Evolutionary conservation across 2,888 invertebrate genomes (phyloP), one percentile per base, ranked within the genome.

Genomic region (Drosophila parthenogenetica): DNA sequence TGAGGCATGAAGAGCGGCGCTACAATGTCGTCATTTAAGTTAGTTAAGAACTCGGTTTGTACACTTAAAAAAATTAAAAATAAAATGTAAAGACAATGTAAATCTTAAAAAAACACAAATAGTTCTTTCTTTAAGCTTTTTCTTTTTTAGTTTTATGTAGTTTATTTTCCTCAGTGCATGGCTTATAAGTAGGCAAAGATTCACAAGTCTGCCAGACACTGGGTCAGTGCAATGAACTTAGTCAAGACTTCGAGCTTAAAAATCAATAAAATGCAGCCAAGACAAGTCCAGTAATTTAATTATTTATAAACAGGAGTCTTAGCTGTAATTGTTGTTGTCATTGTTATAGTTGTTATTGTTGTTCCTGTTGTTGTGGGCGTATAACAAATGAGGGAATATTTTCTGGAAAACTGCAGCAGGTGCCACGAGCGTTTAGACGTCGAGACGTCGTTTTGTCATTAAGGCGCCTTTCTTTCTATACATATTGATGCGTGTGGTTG

Each of bases 351-450:
- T 32, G 32, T 32, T 32, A n/a, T n/a, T 46, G 17, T 39, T 55
- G 29, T 55, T 29, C 22, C 54, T 58, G 51, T 53, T n/a, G 61
- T 22, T 19, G 35, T 25, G 25, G 42, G 22, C 42, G 57, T 40
- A 32, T 49, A 39, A 66, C 59, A 69, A 65, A 73, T 60, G 64
- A 61, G 51, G 51, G 64, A 54, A 69, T 14, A 57, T 69, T 72
- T 81, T 72, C 68, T 51, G 67, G 64, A 75, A 68, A 81, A 77
- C 62, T 72, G 77, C 79, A 57, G 81, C 82, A 85, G 81, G 82
- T 84, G 81, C 81, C 62, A 48, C 13, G 11, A 53, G 32, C 49
- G 54, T 48, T 22, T 43, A 43, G 67, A 59, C 48, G 54, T 49
- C 29, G 51, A 39, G 67, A 58, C 48, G 67, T 13, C 65, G 61